Conservation (phyloP, 1,140 invertebrate species). For the Drosophila tani region DNA sequence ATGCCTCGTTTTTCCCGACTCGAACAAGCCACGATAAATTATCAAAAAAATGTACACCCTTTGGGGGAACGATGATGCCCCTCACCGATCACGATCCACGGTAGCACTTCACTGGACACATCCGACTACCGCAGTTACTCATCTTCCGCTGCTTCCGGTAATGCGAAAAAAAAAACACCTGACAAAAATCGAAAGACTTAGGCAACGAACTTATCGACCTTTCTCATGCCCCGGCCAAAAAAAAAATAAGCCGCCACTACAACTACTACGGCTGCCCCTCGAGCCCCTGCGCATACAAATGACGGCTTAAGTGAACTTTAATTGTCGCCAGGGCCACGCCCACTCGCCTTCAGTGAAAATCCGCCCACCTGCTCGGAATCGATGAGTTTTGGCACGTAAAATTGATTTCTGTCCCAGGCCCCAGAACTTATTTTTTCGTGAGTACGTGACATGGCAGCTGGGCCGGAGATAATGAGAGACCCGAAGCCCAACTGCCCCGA, state of each 20-base stretch:
- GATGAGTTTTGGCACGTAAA: constrained; percentile 48
- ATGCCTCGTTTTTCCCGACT: constrained; percentile 5
- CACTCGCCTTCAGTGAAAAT: constrained; percentile 24
- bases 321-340: constrained; percentile 42
- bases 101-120: constrained; percentile 42
- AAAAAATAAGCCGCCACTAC: background rate
- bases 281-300: constrained; percentile 30
- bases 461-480: constrained; percentile 35
- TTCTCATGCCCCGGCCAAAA: constrained; percentile 28
- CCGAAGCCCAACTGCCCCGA: constrained; percentile 8
- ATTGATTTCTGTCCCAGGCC: constrained; percentile 39
- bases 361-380: constrained; percentile 25
- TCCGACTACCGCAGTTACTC: constrained; percentile 41
- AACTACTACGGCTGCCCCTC: background rate
- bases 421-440: constrained; percentile 46
- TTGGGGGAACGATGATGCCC: background rate
- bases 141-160: constrained; percentile 61
- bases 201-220: constrained; percentile 73
- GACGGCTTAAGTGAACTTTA: constrained; percentile 52
- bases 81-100: constrained; percentile 21
- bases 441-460: constrained; percentile 49
- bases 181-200: constrained; percentile 71
- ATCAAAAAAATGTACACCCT: constrained; percentile 8
- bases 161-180: constrained; percentile 34
- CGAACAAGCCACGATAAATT: constrained; percentile 29